phyloP scores from a whole-genome alignment of 2,888 invertebrate species.

The Pseudococcus viburni region DNA sequence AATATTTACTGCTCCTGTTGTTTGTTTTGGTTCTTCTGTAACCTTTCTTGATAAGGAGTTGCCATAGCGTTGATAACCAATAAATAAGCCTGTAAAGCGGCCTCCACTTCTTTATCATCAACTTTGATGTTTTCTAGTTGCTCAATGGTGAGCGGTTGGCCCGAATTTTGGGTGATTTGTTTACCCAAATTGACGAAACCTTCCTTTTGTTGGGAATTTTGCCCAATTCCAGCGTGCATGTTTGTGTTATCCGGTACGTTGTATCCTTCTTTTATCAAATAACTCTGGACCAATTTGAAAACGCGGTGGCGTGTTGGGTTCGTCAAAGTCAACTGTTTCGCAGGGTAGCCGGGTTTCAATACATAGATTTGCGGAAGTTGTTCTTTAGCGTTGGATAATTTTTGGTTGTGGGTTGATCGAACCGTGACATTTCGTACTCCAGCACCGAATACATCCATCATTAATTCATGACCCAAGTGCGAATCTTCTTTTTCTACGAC shows the following conservation, averaged over 20 bases:
- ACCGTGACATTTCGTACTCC: slow-evolving; percentile 25
- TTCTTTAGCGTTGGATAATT: background rate
- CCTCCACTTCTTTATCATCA: background rate
- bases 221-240: too few relatives aligned
- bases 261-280: background rate
- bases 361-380: background rate
- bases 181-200: background rate
- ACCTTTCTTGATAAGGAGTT: background rate
- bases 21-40: too few relatives aligned
- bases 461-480: slow-evolving; percentile 51
- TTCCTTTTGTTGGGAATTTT: background rate
- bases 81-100: background rate
- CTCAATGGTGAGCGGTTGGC: too few relatives aligned
- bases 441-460: slow-evolving; percentile 56
- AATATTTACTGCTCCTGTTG: background rate
- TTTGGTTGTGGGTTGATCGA: background rate
- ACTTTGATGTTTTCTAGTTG: too few relatives aligned
- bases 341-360: background rate
- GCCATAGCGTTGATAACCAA: background rate
- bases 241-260: background rate
- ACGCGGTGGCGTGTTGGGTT: background rate
- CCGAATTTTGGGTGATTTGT: background rate
- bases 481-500: slow-evolving; percentile 30
- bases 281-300: background rate
- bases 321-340: background rate